phyloP scores from a whole-genome alignment of 2,113 vertebrate genomes.

The Willisornis vidua region DNA sequence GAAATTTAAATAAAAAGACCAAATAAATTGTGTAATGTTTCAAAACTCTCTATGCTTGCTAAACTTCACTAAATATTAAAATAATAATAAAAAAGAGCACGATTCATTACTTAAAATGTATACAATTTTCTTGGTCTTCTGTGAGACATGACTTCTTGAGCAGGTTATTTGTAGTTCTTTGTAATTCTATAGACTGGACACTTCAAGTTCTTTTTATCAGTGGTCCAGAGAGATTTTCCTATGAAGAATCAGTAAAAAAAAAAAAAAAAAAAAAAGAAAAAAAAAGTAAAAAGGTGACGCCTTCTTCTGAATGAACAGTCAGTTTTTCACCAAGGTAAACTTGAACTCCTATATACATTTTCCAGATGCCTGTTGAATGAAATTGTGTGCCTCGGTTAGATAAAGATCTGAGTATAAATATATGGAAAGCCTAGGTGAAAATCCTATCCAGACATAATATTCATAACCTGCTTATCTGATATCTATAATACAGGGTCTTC shows the following conservation, averaged over 20 bases:
- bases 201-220: conserved; percentile 17
- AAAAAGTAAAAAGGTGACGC: neutral
- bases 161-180: conserved; percentile 27
- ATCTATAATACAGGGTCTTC: neutral
- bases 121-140: neutral
- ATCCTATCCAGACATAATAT: neutral
- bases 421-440: neutral
- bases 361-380: neutral
- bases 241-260: neutral
- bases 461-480: neutral
- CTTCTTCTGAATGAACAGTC: neutral
- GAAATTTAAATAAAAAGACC: neutral
- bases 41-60: neutral
- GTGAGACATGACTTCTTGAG: neutral
- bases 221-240: conserved; percentile 24
- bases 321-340: neutral
- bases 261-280: neutral
- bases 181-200: neutral
- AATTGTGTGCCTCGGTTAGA: neutral
- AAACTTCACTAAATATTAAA: neutral
- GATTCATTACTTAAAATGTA: neutral
- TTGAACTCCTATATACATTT: neutral
- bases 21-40: neutral
- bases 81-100: neutral
- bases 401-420: neutral